phyloP scores from a whole-genome alignment of 2,113 vertebrate species.

The Vidua chalybeata region DNA sequence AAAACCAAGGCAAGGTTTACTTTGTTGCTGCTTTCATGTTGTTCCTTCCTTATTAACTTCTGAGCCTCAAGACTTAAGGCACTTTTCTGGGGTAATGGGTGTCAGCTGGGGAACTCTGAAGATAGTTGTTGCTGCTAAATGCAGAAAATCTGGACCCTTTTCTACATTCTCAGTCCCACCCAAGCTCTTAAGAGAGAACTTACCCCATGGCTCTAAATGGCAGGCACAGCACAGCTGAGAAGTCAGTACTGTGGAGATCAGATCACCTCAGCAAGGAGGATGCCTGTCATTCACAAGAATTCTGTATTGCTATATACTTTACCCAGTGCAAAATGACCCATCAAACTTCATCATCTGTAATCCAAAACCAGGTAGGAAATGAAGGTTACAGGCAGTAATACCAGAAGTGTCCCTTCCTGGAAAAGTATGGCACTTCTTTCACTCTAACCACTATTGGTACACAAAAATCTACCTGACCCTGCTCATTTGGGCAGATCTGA shows the following conservation, averaged over 20 bases:
- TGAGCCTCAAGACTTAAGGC: not conserved
- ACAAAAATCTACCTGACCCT: not conserved
- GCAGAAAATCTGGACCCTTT: not conserved
- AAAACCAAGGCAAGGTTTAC: not conserved
- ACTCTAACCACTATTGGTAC: not conserved
- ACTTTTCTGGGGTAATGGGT: not conserved
- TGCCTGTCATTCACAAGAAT: rapidly evolving
- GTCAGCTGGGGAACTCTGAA: not conserved
- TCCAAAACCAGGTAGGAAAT: not conserved
- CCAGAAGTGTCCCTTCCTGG: not conserved
- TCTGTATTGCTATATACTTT: not conserved
- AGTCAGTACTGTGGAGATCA: not conserved
- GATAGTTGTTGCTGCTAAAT: not conserved
- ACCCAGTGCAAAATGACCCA: not conserved
- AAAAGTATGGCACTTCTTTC: not conserved
- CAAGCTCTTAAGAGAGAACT: not conserved
- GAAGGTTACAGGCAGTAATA: not conserved
- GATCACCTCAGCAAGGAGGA: not conserved
- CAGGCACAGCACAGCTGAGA: not conserved
- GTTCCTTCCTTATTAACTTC: not conserved
- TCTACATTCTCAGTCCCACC: not conserved
- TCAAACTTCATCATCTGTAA: not conserved
- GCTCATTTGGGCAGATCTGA: not conserved
- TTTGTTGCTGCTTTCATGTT: not conserved
- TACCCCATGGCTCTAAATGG: not conserved